phyloP scores from a whole-genome alignment of 2,888 invertebrate genomes.

The Pollenia angustigena region DNA sequence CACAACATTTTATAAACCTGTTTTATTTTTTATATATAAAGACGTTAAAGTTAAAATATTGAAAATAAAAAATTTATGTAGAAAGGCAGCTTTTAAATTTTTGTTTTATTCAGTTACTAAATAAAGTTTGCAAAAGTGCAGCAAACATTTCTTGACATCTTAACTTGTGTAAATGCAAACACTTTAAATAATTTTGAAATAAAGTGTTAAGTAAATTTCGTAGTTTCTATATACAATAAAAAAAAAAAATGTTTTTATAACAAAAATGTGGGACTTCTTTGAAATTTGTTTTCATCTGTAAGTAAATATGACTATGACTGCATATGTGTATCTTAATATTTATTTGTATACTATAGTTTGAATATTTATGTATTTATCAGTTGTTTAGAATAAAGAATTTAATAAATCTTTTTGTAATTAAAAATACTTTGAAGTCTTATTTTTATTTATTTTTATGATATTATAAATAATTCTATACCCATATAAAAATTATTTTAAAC shows the following conservation, averaged over 20 bases:
- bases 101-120: no score
- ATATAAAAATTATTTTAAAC: conserved; percentile 13
- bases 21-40: no score
- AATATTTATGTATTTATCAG: background rate
- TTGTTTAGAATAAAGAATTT: conserved; percentile 1
- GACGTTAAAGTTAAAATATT: no score
- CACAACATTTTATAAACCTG: no score
- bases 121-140: no score
- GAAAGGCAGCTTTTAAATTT: no score
- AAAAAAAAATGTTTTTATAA: background rate
- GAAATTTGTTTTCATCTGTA: conserved; percentile 10
- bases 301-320: conserved; percentile 13
- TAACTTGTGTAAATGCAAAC: no score
- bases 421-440: background rate
- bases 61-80: no score
- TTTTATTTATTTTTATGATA: background rate
- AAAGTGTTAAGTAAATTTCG: no score
- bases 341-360: conserved; percentile 12
- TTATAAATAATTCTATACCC: background rate
- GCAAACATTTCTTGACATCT: no score
- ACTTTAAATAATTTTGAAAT: no score
- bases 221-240: no score
- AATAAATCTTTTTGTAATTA: conserved; percentile 21
- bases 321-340: conserved; percentile 26
- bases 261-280: background rate